phyloP scores from a whole-genome alignment of 2,797 vertebrate species.

The Mycteria americana region DNA sequence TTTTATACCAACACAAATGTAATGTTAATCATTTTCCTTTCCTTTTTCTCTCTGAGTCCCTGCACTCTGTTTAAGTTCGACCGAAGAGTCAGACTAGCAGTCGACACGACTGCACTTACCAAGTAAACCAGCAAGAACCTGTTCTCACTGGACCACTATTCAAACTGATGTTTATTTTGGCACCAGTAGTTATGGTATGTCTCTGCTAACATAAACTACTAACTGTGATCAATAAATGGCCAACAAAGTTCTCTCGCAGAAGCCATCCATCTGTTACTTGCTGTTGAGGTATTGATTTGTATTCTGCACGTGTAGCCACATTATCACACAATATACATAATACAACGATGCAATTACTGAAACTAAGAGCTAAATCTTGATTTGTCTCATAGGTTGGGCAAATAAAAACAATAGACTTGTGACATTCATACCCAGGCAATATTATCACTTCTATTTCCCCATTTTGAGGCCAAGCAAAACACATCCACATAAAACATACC shows the following conservation, averaged over 20 bases:
- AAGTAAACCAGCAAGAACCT: background rate
- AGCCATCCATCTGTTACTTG: slow-evolving; percentile 53
- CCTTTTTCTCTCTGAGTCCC: background rate
- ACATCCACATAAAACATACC: background rate
- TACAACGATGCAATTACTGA: background rate
- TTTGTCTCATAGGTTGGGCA: background rate
- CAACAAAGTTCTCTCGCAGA: slow-evolving; percentile 24
- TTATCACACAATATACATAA: slow-evolving; percentile 31
- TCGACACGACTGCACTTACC: background rate
- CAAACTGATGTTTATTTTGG: slow-evolving; percentile 46
- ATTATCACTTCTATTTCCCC: background rate
- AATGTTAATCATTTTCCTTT: background rate
- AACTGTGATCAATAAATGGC: slow-evolving; percentile 53
- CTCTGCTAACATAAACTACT: slow-evolving; percentile 38
- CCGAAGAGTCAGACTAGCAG: background rate
- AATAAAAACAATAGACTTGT: background rate
- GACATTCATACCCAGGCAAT: background rate
- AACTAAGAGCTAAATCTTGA: slow-evolving; percentile 24
- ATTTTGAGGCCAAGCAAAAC: slow-evolving; percentile 18
- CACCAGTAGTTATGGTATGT: background rate
- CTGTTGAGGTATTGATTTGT: slow-evolving; percentile 38
- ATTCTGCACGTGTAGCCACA: slow-evolving; percentile 4
- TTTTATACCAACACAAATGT: background rate
- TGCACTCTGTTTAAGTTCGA: background rate
- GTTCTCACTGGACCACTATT: slow-evolving; percentile 13